Percentiles rank a stretch among this genome's conserved stretches.
phyloP scores from a whole-genome alignment of 2,797 vertebrate genomes.

The Schizopygopsis malacanthus region DNA sequence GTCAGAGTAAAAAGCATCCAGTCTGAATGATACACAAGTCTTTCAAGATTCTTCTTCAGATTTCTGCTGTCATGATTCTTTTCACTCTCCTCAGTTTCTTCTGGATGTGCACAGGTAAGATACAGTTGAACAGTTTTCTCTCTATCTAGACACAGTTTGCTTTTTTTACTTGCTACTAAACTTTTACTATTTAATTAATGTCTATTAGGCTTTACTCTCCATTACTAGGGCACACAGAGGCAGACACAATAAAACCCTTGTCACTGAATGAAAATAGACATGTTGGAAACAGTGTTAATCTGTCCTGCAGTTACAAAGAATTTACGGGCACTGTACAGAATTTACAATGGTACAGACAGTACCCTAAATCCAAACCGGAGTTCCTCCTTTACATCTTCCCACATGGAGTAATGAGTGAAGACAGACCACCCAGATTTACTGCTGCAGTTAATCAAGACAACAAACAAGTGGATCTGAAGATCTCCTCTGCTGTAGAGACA shows the following conservation, averaged over 20 bases:
- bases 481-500: not conserved
- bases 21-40: not conserved
- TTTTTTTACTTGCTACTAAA: not conserved
- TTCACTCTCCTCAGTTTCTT: conserved; percentile 10
- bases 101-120: conserved; percentile 20
- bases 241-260: conserved; percentile 4
- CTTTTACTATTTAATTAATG: not conserved
- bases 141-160: not conserved
- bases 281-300: conserved; percentile 13
- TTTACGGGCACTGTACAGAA: rapidly evolving
- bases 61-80: conserved; percentile 2
- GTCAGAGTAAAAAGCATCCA: not conserved
- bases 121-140: not conserved
- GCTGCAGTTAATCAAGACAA: not conserved
- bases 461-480: not conserved
- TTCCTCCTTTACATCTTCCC: conserved; percentile 32
- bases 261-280: not conserved
- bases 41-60: not conserved
- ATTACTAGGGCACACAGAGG: conserved; percentile 9
- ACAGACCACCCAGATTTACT: not conserved
- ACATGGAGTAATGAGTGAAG: not conserved
- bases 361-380: conserved; percentile 33
- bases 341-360: conserved; percentile 53
- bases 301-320: conserved; percentile 47
- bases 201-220: not conserved